A percentile compares a stretch with the other conserved stretches of the same genome.
These are phyloP conservation scores for Drosophila maculinotata DNA, from an alignment of 2,888 invertebrate species.

Conservation along the genomic window DNA sequence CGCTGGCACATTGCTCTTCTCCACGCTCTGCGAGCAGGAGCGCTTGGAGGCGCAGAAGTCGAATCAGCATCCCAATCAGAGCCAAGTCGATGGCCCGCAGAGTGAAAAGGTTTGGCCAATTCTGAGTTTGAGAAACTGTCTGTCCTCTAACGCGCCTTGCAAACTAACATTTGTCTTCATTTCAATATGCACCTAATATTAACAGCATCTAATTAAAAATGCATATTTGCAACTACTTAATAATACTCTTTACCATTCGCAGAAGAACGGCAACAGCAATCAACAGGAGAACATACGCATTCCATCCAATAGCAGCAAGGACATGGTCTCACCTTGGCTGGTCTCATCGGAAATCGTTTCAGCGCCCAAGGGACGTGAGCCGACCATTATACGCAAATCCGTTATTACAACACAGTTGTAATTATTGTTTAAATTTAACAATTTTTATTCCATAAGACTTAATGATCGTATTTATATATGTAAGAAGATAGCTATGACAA, in stretches of 20 bases:
- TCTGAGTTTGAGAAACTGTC: slow-evolving; percentile 34
- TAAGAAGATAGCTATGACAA: slow-evolving; percentile 64
- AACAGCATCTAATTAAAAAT: slow-evolving; percentile 28
- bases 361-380: slow-evolving; percentile 88
- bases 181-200: slow-evolving; percentile 64
- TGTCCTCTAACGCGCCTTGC: slow-evolving; percentile 53
- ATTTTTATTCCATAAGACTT: slow-evolving; percentile 63
- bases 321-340: slow-evolving; percentile 92
- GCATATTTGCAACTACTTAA: neutral
- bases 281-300: slow-evolving; percentile 84
- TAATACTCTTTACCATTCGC: slow-evolving; percentile 59
- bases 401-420: slow-evolving; percentile 94
- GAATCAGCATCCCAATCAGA: slow-evolving; percentile 46
- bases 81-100: slow-evolving; percentile 70
- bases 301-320: slow-evolving; percentile 84
- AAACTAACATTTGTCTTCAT: slow-evolving; percentile 66
- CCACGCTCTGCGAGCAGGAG: slow-evolving; percentile 82
- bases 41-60: slow-evolving; percentile 74
- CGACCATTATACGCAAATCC: slow-evolving; percentile 92
- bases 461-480: slow-evolving; percentile 70
- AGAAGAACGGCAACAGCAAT: slow-evolving; percentile 80
- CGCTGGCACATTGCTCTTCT: slow-evolving; percentile 81
- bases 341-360: slow-evolving; percentile 91
- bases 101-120: slow-evolving; percentile 82
- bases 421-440: slow-evolving; percentile 69